Conservation (phyloP, 2,888 invertebrate species). For the Penaeus monodon region DNA sequence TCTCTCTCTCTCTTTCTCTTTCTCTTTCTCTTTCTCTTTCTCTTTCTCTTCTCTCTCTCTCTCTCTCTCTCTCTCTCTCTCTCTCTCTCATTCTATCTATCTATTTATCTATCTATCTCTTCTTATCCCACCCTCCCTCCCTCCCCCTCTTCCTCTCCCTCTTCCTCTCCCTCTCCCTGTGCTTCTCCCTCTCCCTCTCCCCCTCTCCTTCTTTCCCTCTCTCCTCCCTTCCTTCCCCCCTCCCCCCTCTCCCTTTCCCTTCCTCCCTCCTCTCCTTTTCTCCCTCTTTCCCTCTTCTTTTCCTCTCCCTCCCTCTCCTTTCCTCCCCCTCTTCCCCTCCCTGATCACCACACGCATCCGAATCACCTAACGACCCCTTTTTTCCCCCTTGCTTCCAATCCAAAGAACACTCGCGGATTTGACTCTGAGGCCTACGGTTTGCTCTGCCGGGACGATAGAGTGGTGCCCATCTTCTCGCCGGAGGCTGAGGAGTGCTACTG, state of each 20-base stretch:
- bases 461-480: constrained; percentile 25
- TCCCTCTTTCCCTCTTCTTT: background rate
- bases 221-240: background rate
- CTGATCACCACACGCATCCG: background rate
- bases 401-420: constrained; percentile 7
- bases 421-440: constrained; percentile 15
- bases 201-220: background rate
- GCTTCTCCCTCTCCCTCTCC: background rate
- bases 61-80: no score
- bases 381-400: background rate
- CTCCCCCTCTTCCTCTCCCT: background rate
- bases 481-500: constrained; percentile 36
- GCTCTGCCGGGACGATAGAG: constrained; percentile 26
- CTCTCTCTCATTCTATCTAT: background rate
- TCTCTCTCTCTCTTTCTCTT: background rate
- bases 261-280: background rate
- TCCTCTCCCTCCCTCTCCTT: background rate
- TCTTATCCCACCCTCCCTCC: background rate
- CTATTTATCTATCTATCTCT: background rate
- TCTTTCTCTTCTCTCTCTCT: no score
- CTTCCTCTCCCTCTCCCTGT: background rate
- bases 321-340: no score
- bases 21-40: no score
- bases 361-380: no score
- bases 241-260: background rate